phyloP scores from a whole-genome alignment of 2,113 vertebrate species.

The Maccullochella peelii region DNA sequence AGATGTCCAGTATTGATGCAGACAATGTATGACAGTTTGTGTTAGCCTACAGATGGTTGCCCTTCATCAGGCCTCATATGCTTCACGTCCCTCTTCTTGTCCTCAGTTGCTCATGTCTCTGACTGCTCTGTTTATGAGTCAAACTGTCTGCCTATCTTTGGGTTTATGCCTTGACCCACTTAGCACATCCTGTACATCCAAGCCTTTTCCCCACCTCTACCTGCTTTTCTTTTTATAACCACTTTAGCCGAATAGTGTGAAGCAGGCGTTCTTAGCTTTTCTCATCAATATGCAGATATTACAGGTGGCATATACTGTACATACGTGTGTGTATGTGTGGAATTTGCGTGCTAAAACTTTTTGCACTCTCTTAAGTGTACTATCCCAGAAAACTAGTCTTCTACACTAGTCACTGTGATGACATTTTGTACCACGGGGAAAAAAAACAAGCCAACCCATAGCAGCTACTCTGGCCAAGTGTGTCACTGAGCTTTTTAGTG shows the following conservation, averaged over 20 bases:
- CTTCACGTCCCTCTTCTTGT: slow-evolving; percentile 18
- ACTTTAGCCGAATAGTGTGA: neutral
- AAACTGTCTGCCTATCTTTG: slow-evolving; percentile 10
- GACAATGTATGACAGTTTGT: slow-evolving; percentile 22
- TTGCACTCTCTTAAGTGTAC: slow-evolving; percentile 17
- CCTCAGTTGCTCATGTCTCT: slow-evolving; percentile 27
- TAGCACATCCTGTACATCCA: slow-evolving; percentile 4
- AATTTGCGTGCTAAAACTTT: slow-evolving; percentile 27
- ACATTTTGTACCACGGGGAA: slow-evolving; percentile 38
- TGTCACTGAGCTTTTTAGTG: slow-evolving; percentile 66
- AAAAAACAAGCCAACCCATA: slow-evolving; percentile 20
- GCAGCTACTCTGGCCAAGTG: slow-evolving; percentile 54
- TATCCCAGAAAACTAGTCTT: slow-evolving; percentile 51
- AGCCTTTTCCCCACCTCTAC: slow-evolving; percentile 1
- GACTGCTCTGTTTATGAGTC: slow-evolving; percentile 39
- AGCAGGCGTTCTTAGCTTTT: slow-evolving; percentile 6
- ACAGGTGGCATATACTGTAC: slow-evolving; percentile 2
- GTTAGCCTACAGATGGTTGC: slow-evolving; percentile 36
- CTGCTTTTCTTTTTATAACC: slow-evolving; percentile 10
- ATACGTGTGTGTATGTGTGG: neutral
- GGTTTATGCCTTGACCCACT: slow-evolving; percentile 49
- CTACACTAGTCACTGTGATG: slow-evolving; percentile 55
- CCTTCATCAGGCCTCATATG: slow-evolving; percentile 31
- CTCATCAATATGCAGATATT: slow-evolving; percentile 2
- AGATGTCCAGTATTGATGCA: slow-evolving; percentile 25